Evolutionary conservation across 2,113 vertebrate genomes (phyloP), one percentile per base, ranked within the genome.

Genomic region (Pollimyrus isidori): DNA sequence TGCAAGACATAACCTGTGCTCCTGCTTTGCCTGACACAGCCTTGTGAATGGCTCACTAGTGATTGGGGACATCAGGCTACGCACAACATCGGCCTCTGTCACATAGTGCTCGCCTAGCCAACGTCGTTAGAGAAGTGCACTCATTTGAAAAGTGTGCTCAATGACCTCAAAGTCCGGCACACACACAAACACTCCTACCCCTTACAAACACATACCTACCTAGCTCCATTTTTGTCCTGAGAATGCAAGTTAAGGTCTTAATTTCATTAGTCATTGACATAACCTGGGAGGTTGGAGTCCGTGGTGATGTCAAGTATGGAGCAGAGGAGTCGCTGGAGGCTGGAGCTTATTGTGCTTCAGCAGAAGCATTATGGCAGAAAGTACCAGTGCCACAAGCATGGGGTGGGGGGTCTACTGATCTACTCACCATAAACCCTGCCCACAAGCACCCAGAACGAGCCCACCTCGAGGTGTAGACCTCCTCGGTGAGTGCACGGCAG

Each of bases 181-280:
- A 39, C 69, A 76, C n/a, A 39, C 23, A 69, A 3, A 39, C 69
- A 39, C n/a, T 26, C 30, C 30, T 39, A 11, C n/a, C 45, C 83
- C 9, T 23, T 7, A 49, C 46, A 84, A 23, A 21, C 42, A 65
- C 62, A 65, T 39, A 7, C 69, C 45, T 52, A 58, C 56, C 83
- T 42, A 49, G 56, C 56, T 53, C 86, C n/a, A 30, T 87, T 35
- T 87, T 21, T 87, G 5, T 46, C 45, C 30, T 39, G 91, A 91
- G 91, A 90, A 93, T 91, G 92, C 92, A 92, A 92, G 82, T n/a
- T 62, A 88, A 52, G 87, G 88, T 90, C 92, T 89, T 87, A 6
- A 90, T 49, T 87, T 21, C 23, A 46, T 26, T 50, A 88, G 45
- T 69, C 50, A 56, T 42, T 90, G 58, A 80, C 42, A 46, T 35